phyloP scores from a whole-genome alignment of 1,140 invertebrate genomes.

The Cotesia typhae region DNA sequence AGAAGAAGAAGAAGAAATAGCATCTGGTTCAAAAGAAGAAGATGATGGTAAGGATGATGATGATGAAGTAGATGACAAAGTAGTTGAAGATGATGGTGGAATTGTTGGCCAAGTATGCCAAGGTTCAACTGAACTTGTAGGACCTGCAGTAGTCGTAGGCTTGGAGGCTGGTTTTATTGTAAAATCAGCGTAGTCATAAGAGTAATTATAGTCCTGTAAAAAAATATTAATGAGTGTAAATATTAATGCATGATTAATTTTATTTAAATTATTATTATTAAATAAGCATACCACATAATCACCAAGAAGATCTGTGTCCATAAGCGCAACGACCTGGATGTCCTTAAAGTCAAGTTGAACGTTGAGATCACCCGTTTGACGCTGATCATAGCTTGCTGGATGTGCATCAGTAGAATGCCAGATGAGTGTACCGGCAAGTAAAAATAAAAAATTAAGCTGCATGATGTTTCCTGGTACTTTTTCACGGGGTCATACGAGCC shows the following conservation, averaged over 20 bases:
- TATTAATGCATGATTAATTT: constrained; percentile 21
- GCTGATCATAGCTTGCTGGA: constrained; percentile 71
- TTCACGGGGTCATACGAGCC: not conserved
- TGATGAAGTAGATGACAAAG: constrained; percentile 23
- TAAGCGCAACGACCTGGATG: constrained; percentile 75
- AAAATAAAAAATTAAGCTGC: constrained; percentile 3
- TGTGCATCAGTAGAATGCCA: not conserved
- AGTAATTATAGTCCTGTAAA: constrained; percentile 62
- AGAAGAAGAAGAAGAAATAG: not conserved
- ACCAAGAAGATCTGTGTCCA: constrained; percentile 66
- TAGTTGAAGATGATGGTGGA: constrained; percentile 21
- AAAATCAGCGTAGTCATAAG: constrained; percentile 65
- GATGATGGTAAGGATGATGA: constrained; percentile 11
- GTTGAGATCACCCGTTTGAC: constrained; percentile 79
- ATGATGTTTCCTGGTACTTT: no score
- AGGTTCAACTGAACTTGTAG: constrained; percentile 28
- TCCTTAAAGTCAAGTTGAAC: constrained; percentile 81
- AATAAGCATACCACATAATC: constrained; percentile 64
- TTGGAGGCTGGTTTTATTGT: constrained; percentile 57
- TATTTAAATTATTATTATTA: not conserved
- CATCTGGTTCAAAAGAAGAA: not conserved
- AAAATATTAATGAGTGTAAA: constrained; percentile 20
- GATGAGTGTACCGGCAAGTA: not conserved
- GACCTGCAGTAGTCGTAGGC: constrained; percentile 39
- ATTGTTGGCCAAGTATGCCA: constrained; percentile 37